Conservation (phyloP, 1,140 invertebrate species). For the Heliothis subflexa region DNA sequence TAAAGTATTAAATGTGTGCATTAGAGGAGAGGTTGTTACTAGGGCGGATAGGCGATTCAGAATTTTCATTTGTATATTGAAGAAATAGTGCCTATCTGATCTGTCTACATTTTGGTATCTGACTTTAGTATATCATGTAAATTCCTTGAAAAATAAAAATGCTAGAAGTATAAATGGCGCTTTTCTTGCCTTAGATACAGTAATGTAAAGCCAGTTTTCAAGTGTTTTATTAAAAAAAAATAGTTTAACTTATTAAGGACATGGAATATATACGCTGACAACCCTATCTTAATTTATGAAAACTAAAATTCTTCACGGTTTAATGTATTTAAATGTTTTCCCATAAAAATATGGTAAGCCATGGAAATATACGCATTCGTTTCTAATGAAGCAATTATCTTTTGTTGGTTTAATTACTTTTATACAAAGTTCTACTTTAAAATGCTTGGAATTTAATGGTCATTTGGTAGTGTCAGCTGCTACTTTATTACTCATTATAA, state of each 20-base stretch:
- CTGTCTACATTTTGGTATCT: too few relatives aligned
- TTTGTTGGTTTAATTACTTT: slow-evolving; percentile 39
- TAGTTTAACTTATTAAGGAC: neutral
- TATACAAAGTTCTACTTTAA: neutral
- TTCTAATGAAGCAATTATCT: slow-evolving; percentile 37
- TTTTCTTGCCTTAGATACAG: too few relatives aligned
- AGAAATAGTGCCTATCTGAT: too few relatives aligned
- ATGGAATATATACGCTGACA: neutral
- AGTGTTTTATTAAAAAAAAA: neutral
- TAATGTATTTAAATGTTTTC: slow-evolving; percentile 35
- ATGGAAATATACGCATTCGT: slow-evolving; percentile 12
- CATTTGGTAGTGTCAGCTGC: neutral
- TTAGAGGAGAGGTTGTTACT: too few relatives aligned
- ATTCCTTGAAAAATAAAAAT: too few relatives aligned
- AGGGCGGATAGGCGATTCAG: too few relatives aligned
- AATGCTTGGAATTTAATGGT: slow-evolving; percentile 16
- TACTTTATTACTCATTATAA: neutral
- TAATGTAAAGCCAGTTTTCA: neutral
- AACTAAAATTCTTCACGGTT: slow-evolving; percentile 24
- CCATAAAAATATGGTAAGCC: slow-evolving; percentile 38
- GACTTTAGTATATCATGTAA: too few relatives aligned
- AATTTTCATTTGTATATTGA: too few relatives aligned
- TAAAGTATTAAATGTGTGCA: too few relatives aligned
- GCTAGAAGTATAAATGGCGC: too few relatives aligned
- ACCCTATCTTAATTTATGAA: slow-evolving; percentile 32